phyloP scores from a whole-genome alignment of 1,140 invertebrate species.

The Cheumatopsyche charites region DNA sequence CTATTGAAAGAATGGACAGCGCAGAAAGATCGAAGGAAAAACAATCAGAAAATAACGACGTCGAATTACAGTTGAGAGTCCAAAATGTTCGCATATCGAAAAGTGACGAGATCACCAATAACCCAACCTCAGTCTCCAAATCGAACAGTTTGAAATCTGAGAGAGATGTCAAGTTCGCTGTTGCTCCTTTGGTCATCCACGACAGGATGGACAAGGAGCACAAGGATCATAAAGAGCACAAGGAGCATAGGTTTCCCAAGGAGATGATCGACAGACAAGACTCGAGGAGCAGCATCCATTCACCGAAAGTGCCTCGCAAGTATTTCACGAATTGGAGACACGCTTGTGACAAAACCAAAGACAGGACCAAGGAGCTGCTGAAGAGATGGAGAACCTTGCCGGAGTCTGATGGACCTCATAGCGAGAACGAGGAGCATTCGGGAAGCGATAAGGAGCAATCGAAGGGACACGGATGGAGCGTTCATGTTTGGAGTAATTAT shows the following conservation, averaged over 20 bases:
- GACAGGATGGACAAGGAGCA: slow-evolving; percentile 38
- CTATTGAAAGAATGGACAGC: slow-evolving; percentile 35
- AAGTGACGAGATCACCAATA: slow-evolving; percentile 43
- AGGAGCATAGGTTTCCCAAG: neutral
- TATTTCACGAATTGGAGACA: slow-evolving; percentile 72
- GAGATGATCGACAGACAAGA: slow-evolving; percentile 43
- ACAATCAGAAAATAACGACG: slow-evolving; percentile 51
- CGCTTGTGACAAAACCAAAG: slow-evolving; percentile 72
- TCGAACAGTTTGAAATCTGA: slow-evolving; percentile 52
- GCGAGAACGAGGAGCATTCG: slow-evolving; percentile 49
- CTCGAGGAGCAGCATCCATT: slow-evolving; percentile 51
- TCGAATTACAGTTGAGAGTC: slow-evolving; percentile 49
- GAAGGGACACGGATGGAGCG: slow-evolving; percentile 66
- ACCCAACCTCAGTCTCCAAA: slow-evolving; percentile 34
- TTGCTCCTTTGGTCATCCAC: slow-evolving; percentile 8
- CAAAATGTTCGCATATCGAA: slow-evolving; percentile 43
- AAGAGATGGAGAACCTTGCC: slow-evolving; percentile 72
- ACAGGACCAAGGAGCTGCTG: slow-evolving; percentile 70
- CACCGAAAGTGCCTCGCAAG: slow-evolving; percentile 68
- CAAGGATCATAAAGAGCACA: slow-evolving; percentile 30
- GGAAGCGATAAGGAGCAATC: slow-evolving; percentile 50
- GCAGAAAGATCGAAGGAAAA: slow-evolving; percentile 36
- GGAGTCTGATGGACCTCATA: slow-evolving; percentile 57
- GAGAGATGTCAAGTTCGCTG: slow-evolving; percentile 50
- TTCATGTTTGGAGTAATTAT: slow-evolving; percentile 73